Conservation (phyloP, 2,113 vertebrate genomes). For the Prunella himalayana region DNA sequence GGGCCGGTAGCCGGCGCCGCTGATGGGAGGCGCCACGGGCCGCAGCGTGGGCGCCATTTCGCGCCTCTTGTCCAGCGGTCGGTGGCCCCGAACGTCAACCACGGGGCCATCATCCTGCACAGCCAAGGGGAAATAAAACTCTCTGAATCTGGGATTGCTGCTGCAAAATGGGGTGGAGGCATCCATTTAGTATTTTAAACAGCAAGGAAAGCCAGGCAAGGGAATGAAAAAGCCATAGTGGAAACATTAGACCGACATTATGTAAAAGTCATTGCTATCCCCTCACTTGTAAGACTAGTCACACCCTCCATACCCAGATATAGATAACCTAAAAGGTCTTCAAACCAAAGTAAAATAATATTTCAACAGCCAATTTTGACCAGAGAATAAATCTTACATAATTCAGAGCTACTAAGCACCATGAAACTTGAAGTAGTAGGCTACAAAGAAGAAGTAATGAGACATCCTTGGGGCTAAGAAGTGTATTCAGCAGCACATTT, state of each 20-base stretch:
- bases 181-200: neutral
- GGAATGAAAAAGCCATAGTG: neutral
- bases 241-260: neutral
- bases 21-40: conserved; percentile 71
- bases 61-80: conserved; percentile 60
- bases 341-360: neutral
- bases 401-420: neutral
- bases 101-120: neutral
- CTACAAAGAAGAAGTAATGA: neutral
- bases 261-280: neutral
- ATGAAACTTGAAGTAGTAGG: neutral
- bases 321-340: neutral
- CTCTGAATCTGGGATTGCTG: neutral
- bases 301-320: neutral
- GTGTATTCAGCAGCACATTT: neutral
- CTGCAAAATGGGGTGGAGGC: neutral
- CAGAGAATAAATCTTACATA: neutral
- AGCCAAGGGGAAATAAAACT: neutral
- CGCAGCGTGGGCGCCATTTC: conserved; percentile 1
- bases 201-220: neutral
- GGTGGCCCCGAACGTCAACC: conserved; percentile 66
- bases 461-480: neutral
- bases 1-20: conserved; percentile 58
- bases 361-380: neutral
- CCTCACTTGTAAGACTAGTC: neutral